These are phyloP conservation scores for Numenius arquata DNA, from an alignment of 2,113 vertebrate genomes.

Conservation along the genomic window DNA sequence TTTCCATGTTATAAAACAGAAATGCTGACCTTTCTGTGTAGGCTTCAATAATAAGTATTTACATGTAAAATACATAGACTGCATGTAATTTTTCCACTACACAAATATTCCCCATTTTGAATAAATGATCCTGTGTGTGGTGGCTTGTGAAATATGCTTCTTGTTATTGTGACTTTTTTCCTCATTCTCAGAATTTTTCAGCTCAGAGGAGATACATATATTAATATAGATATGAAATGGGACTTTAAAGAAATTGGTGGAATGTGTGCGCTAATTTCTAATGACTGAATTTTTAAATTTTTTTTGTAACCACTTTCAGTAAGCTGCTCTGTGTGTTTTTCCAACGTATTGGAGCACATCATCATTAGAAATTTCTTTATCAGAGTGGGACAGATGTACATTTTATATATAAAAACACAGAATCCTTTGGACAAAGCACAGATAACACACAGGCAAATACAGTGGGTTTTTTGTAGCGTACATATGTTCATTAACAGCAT, in stretches of 20 bases:
- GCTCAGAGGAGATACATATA: background rate
- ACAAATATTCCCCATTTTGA: background rate
- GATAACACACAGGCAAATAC: background rate
- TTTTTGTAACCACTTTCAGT: background rate
- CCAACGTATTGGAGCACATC: background rate
- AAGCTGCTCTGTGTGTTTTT: background rate
- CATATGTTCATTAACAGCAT: background rate
- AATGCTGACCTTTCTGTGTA: background rate
- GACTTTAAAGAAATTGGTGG: background rate
- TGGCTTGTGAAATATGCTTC: background rate
- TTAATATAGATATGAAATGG: background rate
- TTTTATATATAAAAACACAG: background rate
- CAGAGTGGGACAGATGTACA: background rate
- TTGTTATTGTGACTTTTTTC: background rate
- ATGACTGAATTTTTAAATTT: background rate
- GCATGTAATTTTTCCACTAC: background rate
- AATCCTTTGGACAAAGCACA: background rate
- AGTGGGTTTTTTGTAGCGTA: background rate
- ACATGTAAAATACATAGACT: background rate
- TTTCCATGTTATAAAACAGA: background rate
- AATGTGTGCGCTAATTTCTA: background rate
- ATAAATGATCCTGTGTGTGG: background rate
- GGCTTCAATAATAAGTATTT: background rate
- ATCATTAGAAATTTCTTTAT: background rate
- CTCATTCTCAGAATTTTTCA: background rate